Evolutionary conservation across 1,140 invertebrate genomes (phyloP).

Genomic region (Aplysia californica): DNA sequence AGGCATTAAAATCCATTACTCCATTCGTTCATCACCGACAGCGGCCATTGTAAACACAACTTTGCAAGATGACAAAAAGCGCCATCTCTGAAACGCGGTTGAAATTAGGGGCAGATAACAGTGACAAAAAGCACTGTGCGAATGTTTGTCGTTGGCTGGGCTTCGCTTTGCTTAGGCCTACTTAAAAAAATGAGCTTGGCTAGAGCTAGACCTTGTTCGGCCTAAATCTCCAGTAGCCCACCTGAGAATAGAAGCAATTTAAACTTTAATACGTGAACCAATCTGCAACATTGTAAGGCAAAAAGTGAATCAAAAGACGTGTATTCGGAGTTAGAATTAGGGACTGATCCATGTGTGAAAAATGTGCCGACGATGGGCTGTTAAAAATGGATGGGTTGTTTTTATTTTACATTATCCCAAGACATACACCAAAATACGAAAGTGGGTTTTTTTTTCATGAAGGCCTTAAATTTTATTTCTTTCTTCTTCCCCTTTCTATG

Average conservation of each 20-base stretch:
- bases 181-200: background rate
- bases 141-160: background rate
- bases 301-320: no score
- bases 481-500: no score
- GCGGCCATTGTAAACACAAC: slow-evolving; percentile 18
- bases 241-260: background rate
- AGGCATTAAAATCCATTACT: slow-evolving; percentile 22
- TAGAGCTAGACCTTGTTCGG: background rate
- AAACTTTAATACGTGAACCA: no score
- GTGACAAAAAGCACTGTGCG: background rate
- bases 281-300: no score
- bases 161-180: background rate
- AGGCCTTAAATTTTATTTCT: no score
- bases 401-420: no score
- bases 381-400: no score
- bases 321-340: no score
- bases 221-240: background rate
- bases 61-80: slow-evolving; percentile 4
- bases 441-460: no score
- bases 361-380: no score
- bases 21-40: background rate
- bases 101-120: background rate
- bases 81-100: slow-evolving; percentile 25
- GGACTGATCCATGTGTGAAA: no score
- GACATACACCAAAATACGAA: no score